Conservation (phyloP, 2,113 vertebrate species). For the Acinonyx jubatus region DNA sequence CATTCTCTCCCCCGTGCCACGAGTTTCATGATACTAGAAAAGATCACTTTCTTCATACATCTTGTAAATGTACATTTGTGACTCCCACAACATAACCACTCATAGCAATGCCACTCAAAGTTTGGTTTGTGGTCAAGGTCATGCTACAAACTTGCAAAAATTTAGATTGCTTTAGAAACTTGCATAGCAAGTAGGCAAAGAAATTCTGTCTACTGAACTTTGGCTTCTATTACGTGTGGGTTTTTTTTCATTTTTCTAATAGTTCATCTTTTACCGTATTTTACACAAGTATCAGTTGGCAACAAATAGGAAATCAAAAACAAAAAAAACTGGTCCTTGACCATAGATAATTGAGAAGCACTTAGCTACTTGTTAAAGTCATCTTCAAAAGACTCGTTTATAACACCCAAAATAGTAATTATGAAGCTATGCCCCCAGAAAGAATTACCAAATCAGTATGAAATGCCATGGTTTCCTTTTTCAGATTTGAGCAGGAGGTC, state of each 20-base stretch:
- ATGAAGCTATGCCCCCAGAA: not conserved
- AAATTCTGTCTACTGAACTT: not conserved
- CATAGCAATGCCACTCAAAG: not conserved
- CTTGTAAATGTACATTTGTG: not conserved
- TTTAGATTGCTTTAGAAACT: constrained; percentile 1
- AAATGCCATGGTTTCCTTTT: not conserved
- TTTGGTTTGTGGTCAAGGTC: not conserved
- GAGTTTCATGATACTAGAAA: not conserved
- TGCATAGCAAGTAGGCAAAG: not conserved
- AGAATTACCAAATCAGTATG: not conserved
- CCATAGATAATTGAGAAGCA: not conserved
- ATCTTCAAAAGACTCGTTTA: not conserved
- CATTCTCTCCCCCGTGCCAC: not conserved
- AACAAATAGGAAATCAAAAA: not conserved
- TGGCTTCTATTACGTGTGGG: not conserved
- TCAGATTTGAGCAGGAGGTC: not conserved
- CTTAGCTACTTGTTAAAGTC: constrained; percentile 3
- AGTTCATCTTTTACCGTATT: not conserved
- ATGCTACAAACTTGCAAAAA: constrained; percentile 6
- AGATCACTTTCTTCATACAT: not conserved
- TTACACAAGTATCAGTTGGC: not conserved
- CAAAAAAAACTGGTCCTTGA: not conserved
- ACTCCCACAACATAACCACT: not conserved
- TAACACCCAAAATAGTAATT: not conserved
- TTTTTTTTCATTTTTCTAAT: not conserved